Base-by-base conservation (phyloP, 2,797 vertebrate species). In the Leptoclinus maculatus region DNA sequence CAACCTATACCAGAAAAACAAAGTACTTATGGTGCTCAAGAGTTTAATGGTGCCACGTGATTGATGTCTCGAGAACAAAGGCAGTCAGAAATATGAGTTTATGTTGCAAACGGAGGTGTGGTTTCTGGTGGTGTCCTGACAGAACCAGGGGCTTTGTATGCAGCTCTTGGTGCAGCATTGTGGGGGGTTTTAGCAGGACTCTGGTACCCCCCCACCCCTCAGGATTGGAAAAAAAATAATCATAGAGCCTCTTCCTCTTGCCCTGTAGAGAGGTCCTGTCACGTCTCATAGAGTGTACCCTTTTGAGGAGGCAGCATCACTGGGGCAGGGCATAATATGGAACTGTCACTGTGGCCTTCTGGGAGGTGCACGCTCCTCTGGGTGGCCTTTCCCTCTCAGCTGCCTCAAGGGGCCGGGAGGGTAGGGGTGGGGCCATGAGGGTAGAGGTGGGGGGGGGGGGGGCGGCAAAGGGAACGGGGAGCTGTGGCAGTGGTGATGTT, bases 241-340 rank as follows among this genome's bases (percentile, higher is more conserved):
- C 79, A 79, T 62, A 74, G 83, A 90, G 82, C 85, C 86, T 84
- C 74, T 86, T 88, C 83, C 85, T 89, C 86, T 85, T 93, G 92
- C 92, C 94, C 93, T 86, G 91, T 93, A 94, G 94, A 95, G 93
- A 92, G 89, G 91, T 94, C 92, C 93, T 95, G 95, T 95, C 95
- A 94, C 59, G 87, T 95, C 93, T 94, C 91, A 95, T 95, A 92
- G 89, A 71, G 78, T 80, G 80, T 88, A 92, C 84, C 90, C 91
- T 91, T 93, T 93, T 94, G 91, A 93, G 92, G 87, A 92, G 90
- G 89, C 86, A 89, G 91, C 93, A 90, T 92, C 89, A 92, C 74
- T 87, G 89, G 92, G 92, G 85, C 91, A 87, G 85, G 88, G 88
- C 90, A 88, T 91, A 93, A 93, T 93, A 92, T 92, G 92, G 91